phyloP scores from a whole-genome alignment of 2,797 vertebrate genomes.

The Coracias cyanogaster region DNA sequence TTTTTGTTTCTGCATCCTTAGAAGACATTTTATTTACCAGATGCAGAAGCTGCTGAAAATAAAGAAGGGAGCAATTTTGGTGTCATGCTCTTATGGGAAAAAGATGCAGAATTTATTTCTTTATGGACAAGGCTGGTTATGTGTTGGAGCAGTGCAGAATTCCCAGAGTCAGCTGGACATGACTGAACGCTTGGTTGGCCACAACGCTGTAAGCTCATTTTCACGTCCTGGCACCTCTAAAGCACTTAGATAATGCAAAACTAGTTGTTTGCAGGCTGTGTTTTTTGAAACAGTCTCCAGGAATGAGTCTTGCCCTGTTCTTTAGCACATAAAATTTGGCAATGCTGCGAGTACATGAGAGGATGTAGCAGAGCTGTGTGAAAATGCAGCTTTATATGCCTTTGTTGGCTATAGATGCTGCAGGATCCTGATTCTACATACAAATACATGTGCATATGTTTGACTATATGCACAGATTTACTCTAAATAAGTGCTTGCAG shows the following conservation, averaged over 20 bases:
- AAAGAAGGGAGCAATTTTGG: not conserved
- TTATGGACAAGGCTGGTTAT: not conserved
- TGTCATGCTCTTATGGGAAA: not conserved
- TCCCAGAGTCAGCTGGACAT: not conserved
- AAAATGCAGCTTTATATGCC: not conserved
- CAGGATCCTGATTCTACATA: not conserved
- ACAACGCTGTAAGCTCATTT: not conserved
- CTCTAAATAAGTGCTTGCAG: not conserved
- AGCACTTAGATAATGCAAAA: not conserved
- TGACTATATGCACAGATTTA: not conserved
- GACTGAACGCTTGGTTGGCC: not conserved
- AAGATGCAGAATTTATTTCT: not conserved
- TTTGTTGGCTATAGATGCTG: not conserved
- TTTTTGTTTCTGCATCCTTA: not conserved
- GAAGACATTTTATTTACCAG: not conserved
- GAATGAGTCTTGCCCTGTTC: not conserved
- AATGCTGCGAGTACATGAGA: not conserved
- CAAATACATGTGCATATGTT: fast-evolving
- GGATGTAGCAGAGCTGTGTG: not conserved
- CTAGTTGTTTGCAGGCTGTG: not conserved
- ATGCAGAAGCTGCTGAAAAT: not conserved
- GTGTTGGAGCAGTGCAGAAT: not conserved
- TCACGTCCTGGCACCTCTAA: not conserved
- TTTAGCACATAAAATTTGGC: not conserved
- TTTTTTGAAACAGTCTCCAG: not conserved